Conservation (phyloP, 2,113 vertebrate genomes). For the Mus pahari region DNA sequence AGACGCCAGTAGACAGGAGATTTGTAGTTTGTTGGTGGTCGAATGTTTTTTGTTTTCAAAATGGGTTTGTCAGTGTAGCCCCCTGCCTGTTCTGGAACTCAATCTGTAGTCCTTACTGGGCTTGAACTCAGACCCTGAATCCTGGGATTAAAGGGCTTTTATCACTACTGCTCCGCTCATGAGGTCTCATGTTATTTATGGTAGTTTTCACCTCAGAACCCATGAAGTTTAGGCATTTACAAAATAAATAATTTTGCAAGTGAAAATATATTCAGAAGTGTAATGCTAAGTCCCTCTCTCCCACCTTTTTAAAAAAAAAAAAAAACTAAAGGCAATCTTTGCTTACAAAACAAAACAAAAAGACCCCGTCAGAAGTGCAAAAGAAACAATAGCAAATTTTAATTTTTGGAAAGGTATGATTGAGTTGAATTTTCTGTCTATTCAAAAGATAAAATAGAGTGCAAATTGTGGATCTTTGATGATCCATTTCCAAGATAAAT, state of each 20-base stretch:
- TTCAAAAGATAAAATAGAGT: conserved; percentile 53
- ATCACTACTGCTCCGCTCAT: background rate
- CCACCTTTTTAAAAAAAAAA: too few species aligned
- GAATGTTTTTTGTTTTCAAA: background rate
- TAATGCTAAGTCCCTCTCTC: background rate
- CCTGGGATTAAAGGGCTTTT: background rate
- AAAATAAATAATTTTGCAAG: background rate
- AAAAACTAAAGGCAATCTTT: conserved; percentile 41
- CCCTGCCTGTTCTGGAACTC: background rate
- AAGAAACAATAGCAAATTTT: conserved; percentile 46
- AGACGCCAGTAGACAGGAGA: background rate
- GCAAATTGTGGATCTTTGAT: conserved; percentile 34
- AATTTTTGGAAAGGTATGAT: conserved; percentile 50
- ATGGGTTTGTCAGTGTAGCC: background rate
- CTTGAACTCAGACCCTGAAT: background rate
- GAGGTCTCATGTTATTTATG: background rate
- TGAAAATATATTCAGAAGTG: conserved; percentile 17
- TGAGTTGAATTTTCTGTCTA: conserved; percentile 30
- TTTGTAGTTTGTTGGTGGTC: conserved; percentile 53
- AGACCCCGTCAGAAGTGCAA: background rate
- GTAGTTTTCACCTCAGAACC: background rate
- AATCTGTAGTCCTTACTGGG: background rate
- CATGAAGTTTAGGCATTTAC: conserved; percentile 8
- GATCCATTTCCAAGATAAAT: conserved; percentile 48
- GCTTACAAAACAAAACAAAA: background rate